These are phyloP conservation scores for Diadophis punctatus DNA, from an alignment of 2,113 vertebrate genomes.

Conservation along the genomic window DNA sequence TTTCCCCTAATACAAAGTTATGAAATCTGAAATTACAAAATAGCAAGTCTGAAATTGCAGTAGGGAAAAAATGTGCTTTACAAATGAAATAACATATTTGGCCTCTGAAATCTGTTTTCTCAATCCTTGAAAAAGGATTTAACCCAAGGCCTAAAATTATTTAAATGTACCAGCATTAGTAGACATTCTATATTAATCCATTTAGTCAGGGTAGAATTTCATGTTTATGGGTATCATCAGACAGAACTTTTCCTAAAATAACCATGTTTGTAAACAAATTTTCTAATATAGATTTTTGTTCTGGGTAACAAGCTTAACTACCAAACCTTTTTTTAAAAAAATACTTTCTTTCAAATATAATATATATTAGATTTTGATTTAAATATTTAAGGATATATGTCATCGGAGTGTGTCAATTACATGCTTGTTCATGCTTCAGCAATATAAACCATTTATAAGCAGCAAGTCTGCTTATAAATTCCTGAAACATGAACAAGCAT, in stretches of 20 bases:
- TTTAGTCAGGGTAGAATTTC: not conserved
- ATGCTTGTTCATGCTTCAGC: not conserved
- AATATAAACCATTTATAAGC: not conserved
- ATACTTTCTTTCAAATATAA: not conserved
- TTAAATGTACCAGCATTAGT: not conserved
- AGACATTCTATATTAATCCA: not conserved
- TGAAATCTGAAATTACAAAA: not conserved
- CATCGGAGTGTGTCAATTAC: not conserved
- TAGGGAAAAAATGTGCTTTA: not conserved
- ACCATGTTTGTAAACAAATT: not conserved
- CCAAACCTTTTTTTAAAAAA: not conserved
- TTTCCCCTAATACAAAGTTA: not conserved
- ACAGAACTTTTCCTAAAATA: not conserved
- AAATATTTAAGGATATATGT: not conserved
- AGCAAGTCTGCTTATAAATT: not conserved
- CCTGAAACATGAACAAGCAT: not conserved
- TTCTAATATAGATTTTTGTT: not conserved
- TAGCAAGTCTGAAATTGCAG: not conserved
- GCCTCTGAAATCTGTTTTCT: not conserved
- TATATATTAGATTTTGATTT: not conserved
- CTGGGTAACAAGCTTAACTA: not conserved
- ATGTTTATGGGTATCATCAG: not conserved
- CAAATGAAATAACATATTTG: not conserved
- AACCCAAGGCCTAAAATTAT: not conserved
- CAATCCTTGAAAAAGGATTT: not conserved